Evolutionary conservation across 1,140 invertebrate genomes (phyloP).

Genomic region (Formica selysi): DNA sequence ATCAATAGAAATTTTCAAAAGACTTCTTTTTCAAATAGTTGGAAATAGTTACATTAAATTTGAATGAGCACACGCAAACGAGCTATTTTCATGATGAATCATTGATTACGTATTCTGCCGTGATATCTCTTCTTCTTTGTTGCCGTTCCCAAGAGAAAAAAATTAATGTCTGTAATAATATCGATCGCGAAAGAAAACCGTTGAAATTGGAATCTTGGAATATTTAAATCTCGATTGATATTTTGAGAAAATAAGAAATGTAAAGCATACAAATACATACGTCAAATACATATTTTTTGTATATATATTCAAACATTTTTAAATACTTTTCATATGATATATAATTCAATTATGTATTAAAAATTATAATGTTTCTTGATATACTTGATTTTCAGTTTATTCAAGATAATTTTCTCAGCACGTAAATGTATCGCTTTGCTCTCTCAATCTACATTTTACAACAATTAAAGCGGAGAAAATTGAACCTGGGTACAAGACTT

Average conservation of each 20-base stretch:
- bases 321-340: not conserved
- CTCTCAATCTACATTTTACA: slow-evolving; percentile 3
- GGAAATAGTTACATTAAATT: too few relatives aligned
- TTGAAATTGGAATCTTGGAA: not conserved
- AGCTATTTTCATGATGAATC: slow-evolving; percentile 16
- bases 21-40: not conserved
- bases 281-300: not conserved
- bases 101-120: not conserved
- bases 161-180: not conserved
- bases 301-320: not conserved
- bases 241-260: not conserved
- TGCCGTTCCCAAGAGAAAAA: not conserved
- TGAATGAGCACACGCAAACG: not conserved
- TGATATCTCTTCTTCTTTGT: not conserved
- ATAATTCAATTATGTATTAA: not conserved
- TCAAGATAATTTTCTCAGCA: not conserved
- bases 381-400: not conserved
- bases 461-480: not conserved
- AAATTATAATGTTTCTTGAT: not conserved
- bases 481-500: not conserved
- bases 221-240: not conserved
- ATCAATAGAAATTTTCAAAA: not conserved
- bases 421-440: not conserved
- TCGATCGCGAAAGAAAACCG: not conserved
- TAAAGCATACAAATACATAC: not conserved